Evolutionary conservation across 1,140 invertebrate genomes (phyloP).

Genomic region (Portunus trituberculatus): DNA sequence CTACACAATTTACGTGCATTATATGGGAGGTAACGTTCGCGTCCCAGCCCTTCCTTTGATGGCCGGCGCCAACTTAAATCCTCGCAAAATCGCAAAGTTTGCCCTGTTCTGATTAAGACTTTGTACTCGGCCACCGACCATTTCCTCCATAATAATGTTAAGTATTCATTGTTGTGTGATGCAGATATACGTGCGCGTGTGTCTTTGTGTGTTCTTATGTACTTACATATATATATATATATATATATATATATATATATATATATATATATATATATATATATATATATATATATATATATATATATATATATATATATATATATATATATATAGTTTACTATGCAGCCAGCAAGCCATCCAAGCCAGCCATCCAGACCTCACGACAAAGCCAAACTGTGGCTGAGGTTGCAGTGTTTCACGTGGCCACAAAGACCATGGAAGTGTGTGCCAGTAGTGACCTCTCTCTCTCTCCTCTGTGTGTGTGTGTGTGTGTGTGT

Average conservation of each 20-base stretch:
- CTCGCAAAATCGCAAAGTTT: constrained; percentile 70
- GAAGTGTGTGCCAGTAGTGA: background rate
- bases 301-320: background rate
- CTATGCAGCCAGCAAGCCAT: background rate
- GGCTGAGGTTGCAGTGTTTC: background rate
- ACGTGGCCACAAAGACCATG: background rate
- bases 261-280: background rate
- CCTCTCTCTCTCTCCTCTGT: too few species aligned
- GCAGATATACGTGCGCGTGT: background rate
- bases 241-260: background rate
- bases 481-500: background rate
- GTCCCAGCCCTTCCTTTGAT: constrained; percentile 63
- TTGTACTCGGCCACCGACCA: constrained; percentile 68
- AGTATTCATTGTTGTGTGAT: constrained; percentile 64
- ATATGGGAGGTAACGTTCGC: constrained; percentile 73
- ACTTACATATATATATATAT: background rate
- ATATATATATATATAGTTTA: background rate
- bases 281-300: background rate
- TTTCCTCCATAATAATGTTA: constrained; percentile 72
- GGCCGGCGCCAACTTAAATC: constrained; percentile 63
- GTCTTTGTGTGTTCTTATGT: too few species aligned
- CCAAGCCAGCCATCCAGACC: background rate
- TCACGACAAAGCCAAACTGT: background rate
- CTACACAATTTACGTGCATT: constrained; percentile 73
- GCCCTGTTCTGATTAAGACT: constrained; percentile 74